Percentiles rank a stretch among this genome's conserved stretches.
Conservation (phyloP, 2,797 vertebrate genomes). For the Melanotaenia parkinsoni region DNA sequence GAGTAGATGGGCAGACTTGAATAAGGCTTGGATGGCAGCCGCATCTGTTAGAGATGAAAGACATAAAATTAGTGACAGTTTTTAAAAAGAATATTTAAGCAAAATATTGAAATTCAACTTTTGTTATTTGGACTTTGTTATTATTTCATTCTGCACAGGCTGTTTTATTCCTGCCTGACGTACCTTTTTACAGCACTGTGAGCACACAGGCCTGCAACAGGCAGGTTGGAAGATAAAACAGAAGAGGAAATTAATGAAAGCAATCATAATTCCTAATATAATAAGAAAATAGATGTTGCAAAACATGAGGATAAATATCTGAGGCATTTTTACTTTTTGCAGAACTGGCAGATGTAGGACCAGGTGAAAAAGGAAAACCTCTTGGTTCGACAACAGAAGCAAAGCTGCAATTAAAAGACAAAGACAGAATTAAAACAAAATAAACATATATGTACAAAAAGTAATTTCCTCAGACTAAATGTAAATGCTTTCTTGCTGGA, state of each 20-base stretch:
- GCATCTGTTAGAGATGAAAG: conserved; percentile 84
- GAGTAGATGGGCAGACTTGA: conserved; percentile 96
- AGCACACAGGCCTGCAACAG: conserved; percentile 91
- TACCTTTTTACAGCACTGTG: conserved; percentile 99
- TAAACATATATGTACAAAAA: not conserved
- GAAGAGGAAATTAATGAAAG: conserved; percentile 4
- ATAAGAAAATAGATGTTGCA: not conserved
- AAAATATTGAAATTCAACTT: not conserved
- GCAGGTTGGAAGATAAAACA: conserved; percentile 4
- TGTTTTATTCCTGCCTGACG: conserved; percentile 38
- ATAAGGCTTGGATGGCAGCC: conserved; percentile 96
- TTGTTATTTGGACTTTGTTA: conserved; percentile 1
- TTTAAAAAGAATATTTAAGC: not conserved
- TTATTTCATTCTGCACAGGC: not conserved
- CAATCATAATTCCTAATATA: not conserved
- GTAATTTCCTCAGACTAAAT: not conserved
- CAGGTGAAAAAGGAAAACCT: conserved; percentile 98
- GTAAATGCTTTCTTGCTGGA: not conserved
- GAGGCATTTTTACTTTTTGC: conserved; percentile 90
- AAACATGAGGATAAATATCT: not conserved
- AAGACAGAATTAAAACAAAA: not conserved
- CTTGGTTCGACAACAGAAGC: conserved; percentile 96
- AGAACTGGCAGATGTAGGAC: conserved; percentile 99
- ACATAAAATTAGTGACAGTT: conserved; percentile 1
- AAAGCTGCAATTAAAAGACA: conserved; percentile 85